Percentiles rank a stretch among this genome's conserved stretches.
phyloP scores from a whole-genome alignment of 2,113 vertebrate genomes.

The Sorex araneus region DNA sequence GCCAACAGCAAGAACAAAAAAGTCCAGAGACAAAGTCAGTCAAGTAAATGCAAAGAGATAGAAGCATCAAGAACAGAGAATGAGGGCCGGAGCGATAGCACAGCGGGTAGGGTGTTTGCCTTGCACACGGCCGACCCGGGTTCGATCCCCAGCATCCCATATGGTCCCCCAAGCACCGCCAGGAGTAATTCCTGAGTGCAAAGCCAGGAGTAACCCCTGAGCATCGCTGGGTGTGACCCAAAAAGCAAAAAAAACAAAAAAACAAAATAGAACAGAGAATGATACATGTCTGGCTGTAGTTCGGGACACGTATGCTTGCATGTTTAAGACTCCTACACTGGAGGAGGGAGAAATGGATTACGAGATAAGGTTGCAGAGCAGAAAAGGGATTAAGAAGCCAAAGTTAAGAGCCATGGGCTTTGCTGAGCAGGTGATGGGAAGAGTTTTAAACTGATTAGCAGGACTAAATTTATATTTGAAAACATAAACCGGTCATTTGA shows the following conservation, averaged over 20 bases:
- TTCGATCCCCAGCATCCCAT: no score
- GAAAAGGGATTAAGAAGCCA: background rate
- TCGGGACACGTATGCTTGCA: background rate
- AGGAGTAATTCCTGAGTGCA: no score
- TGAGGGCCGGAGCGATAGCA: no score
- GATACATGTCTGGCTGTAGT: background rate
- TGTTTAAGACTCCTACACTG: background rate
- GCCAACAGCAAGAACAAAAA: no score
- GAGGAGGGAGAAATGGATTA: background rate
- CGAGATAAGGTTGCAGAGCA: slow-evolving; percentile 26
- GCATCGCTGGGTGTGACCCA: no score
- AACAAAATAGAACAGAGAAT: background rate
- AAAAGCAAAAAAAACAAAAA: no score
- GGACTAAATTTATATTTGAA: slow-evolving; percentile 1
- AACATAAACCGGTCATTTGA: background rate
- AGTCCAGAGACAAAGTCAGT: background rate
- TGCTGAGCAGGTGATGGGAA: background rate
- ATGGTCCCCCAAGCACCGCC: no score
- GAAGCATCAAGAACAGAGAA: background rate
- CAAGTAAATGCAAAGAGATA: background rate
- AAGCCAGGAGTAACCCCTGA: no score
- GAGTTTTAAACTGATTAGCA: slow-evolving; percentile 1
- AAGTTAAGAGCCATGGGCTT: slow-evolving; percentile 10
- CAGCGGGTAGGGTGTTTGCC: no score
- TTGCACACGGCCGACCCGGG: no score